Evolutionary conservation across 2,888 invertebrate species (phyloP).

Genomic region (Limnephilus lunatus): DNA sequence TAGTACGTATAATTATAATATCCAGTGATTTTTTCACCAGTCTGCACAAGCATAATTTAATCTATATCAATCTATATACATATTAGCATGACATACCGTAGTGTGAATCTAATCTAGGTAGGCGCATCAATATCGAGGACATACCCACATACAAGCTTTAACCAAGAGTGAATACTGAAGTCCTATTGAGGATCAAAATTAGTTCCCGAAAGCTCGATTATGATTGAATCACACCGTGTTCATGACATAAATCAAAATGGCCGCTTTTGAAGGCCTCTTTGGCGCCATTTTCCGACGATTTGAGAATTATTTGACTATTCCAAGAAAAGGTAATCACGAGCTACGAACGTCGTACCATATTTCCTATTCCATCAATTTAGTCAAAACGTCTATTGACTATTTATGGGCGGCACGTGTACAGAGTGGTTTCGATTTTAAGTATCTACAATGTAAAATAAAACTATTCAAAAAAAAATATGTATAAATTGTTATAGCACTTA

Average conservation of each 20-base stretch:
- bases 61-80: too few species aligned
- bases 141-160: neutral
- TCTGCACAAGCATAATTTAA: too few species aligned
- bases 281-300: neutral
- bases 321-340: neutral
- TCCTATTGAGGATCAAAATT: constrained; percentile 40
- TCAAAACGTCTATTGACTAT: neutral
- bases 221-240: constrained; percentile 11
- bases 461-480: too few species aligned
- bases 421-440: too few species aligned
- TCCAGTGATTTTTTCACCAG: too few species aligned
- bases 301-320: neutral
- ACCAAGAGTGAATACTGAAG: constrained; percentile 27
- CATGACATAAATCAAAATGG: constrained; percentile 38
- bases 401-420: too few species aligned
- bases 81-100: neutral
- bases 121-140: neutral
- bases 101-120: neutral
- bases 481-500: too few species aligned
- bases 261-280: constrained; percentile 14
- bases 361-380: neutral
- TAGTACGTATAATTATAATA: too few species aligned
- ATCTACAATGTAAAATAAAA: too few species aligned
- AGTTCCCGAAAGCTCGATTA: constrained; percentile 21
- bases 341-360: neutral